Conservation (phyloP, 2,888 invertebrate species). For the Chloroclysta siterata region DNA sequence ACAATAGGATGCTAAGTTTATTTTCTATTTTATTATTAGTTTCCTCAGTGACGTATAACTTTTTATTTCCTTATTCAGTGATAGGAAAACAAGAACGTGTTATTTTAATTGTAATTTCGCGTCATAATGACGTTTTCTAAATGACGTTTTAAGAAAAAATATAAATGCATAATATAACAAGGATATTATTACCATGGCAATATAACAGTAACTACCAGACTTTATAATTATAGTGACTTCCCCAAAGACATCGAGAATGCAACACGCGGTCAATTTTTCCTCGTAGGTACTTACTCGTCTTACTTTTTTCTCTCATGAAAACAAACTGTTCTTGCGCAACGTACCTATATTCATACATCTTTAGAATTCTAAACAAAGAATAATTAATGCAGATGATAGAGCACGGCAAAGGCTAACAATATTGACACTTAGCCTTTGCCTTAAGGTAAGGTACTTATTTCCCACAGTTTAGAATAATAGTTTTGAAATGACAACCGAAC, state of each 20-base stretch:
- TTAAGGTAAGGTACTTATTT: neutral
- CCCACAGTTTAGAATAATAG: neutral
- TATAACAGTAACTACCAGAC: neutral
- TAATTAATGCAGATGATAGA: slow-evolving; percentile 16
- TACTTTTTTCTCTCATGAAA: slow-evolving; percentile 7
- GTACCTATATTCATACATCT: slow-evolving; percentile 1
- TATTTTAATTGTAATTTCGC: no score
- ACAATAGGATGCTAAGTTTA: no score
- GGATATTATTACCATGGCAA: no score
- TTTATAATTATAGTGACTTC: slow-evolving; percentile 19
- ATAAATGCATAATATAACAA: no score
- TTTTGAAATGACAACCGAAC: neutral
- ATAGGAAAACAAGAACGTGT: no score
- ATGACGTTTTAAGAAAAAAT: no score
- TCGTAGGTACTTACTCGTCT: neutral
- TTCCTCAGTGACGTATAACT: no score
- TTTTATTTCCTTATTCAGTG: no score
- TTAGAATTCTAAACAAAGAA: slow-evolving; percentile 17
- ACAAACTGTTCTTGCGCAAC: slow-evolving; percentile 14
- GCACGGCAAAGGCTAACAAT: slow-evolving; percentile 9
- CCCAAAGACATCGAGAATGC: slow-evolving; percentile 14
- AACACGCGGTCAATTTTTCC: slow-evolving; percentile 15
- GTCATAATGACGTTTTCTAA: no score
- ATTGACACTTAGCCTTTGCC: no score
- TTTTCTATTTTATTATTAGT: no score